Evolutionary conservation across 1,140 invertebrate genomes (phyloP), one percentile per base, ranked within the genome.

Genomic region (Paralvinella palmiformis): DNA sequence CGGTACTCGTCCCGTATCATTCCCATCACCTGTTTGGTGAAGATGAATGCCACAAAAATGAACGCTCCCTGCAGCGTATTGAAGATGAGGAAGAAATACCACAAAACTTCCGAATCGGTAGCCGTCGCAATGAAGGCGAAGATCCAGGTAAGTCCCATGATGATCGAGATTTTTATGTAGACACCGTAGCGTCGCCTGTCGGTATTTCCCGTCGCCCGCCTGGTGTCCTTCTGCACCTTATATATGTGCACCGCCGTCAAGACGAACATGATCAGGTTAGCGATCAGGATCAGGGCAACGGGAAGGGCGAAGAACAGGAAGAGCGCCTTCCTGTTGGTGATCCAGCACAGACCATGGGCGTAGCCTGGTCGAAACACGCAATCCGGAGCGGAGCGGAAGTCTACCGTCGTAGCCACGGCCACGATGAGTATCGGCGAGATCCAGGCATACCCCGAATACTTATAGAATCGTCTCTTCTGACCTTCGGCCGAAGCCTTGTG

Each of bases 271-370:
- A 83, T 62, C 6, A 83, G 64, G 62, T 86, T 86, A 6, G 82
- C 50, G 1, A 79, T 52, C 70, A 85, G 79, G 27, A 85, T 73
- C 13, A 79, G 58, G 1, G 73, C 76, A 20, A 85, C 69, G 0
- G 85, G 85, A 0, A 77, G 72, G 1, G 81, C 82, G 66, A 86
- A 86, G 69, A 84, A 85, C 1, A 84, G 68, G 1, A 85, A 69
- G 13, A 86, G 76, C 0, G 83, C 81, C 64, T 75, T 73, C 15
- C 82, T 76, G 31, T 81, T 75, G 4, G 78, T 79, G 71, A 85
- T 85, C 84, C 84, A 86, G 6, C 76, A 81, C 3, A 77, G 59
- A 20, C 76, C 64, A 13, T 71, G 68, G 1, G 82, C 84, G 53
- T 85, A 84, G 20, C 71, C 71, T 0, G 85, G 84, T 24, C 63